Base-by-base conservation (phyloP, 2,113 vertebrate species). In the Megaptera novaeangliae region DNA sequence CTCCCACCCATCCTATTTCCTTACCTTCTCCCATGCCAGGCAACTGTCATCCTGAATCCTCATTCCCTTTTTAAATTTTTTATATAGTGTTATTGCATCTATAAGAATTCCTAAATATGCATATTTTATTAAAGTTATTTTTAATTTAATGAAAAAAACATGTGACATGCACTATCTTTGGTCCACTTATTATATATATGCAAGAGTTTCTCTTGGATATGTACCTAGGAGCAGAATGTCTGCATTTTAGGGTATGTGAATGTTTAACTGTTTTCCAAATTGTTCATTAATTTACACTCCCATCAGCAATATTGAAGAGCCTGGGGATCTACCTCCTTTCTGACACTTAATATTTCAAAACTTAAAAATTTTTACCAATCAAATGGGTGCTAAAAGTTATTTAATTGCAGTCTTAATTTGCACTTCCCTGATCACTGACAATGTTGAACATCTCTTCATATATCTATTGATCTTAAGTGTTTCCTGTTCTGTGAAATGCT, bases 401-500 rank as follows among this genome's bases (percentile, higher is more conserved):
- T 36, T 83, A 52, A 41, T 29, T 69, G 8, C 68, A 31, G 4
- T 69, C 63, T 96, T 90, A 82, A 25, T 91, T 75, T 91, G 20
- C 25, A 85, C 61, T 59, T 88, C 36, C 29, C 29, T 80, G 49
- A 46, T 59, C 41, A 71, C 44, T 63, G n/a, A 83, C 23, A 34
- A 78, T 20, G 3, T 31, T 63, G 49, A 97, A 78, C 15, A 66
- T 83, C 49, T 88, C 66, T 85, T 95, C 29, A 49, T 66, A 17
- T 57, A 91, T 92, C 63, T 88, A 80, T 64, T 64, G 29, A 49
- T 89, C 66, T 88, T 39, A 44, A 89, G 87, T 84, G 23, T 82
- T 95, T 89, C 59, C 41, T 88, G 8, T 89, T 72, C 80, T 94
- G 25, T 93, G 29, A 96, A 61, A 88, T 34, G 23, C 41, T 95